These are phyloP conservation scores for Amphipoea lucens DNA, from an alignment of 2,888 invertebrate genomes.

Conservation along the genomic window DNA sequence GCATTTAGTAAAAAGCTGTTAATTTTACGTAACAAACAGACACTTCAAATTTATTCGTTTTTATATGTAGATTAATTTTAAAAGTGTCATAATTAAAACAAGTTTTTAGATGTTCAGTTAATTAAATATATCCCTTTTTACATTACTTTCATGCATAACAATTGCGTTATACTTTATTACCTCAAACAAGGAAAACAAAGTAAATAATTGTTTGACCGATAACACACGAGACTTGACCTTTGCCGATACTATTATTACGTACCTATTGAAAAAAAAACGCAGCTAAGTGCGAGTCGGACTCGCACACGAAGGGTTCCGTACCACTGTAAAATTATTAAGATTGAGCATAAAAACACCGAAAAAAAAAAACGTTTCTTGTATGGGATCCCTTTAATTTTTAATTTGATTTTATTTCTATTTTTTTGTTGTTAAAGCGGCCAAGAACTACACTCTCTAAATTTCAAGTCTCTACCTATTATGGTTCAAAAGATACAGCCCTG, in stretches of 20 bases:
- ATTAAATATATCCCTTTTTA: neutral
- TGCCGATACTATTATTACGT: conserved; percentile 5
- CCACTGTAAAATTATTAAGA: too few relatives aligned
- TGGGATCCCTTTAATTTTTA: too few relatives aligned
- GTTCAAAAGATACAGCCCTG: neutral
- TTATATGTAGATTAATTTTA: too few relatives aligned
- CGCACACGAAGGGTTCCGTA: neutral
- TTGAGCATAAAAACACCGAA: too few relatives aligned
- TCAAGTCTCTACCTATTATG: neutral
- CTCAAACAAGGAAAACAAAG: conserved; percentile 31
- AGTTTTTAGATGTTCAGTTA: neutral
- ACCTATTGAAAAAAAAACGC: neutral
- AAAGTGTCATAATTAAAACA: neutral
- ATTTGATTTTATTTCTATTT: too few relatives aligned
- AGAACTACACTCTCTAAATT: neutral
- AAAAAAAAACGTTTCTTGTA: too few relatives aligned
- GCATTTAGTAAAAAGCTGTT: neutral
- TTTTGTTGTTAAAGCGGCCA: neutral
- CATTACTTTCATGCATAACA: neutral
- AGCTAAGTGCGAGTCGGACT: neutral
- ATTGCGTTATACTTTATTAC: conserved; percentile 4
- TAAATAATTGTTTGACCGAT: conserved; percentile 41
- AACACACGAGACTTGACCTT: conserved; percentile 39
- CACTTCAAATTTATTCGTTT: too few relatives aligned
- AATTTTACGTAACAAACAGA: neutral